Evolutionary conservation across 2,888 invertebrate species (phyloP).

Genomic region (Amphipyra tragopoginis): DNA sequence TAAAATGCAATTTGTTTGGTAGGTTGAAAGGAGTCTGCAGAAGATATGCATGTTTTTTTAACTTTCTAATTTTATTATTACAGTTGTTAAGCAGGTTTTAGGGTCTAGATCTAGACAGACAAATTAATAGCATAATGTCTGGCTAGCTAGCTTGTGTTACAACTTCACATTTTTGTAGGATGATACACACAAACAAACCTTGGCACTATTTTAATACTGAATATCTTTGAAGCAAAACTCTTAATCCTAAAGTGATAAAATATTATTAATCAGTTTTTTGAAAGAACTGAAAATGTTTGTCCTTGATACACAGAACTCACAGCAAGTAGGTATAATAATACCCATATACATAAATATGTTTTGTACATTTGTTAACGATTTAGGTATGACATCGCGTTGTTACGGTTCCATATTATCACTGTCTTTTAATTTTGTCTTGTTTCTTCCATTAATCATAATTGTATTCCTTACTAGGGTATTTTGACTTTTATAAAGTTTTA

Average conservation of each 20-base stretch:
- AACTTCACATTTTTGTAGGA: constrained; percentile 33
- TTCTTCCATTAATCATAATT: too few species aligned
- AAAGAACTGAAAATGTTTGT: neutral
- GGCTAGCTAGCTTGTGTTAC: constrained; percentile 30
- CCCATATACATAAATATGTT: too few species aligned
- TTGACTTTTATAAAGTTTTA: too few species aligned
- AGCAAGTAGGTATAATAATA: too few species aligned
- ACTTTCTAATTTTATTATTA: constrained; percentile 87
- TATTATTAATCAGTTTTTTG: constrained; percentile 6
- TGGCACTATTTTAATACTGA: constrained; percentile 50
- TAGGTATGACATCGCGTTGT: too few species aligned
- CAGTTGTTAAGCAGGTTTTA: constrained; percentile 84
- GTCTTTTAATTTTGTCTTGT: too few species aligned
- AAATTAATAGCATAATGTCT: constrained; percentile 64
- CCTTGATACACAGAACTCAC: neutral
- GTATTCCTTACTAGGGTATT: too few species aligned
- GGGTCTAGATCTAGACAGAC: constrained; percentile 76
- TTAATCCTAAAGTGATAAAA: constrained; percentile 22
- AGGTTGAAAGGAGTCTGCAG: constrained; percentile 85
- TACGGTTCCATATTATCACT: too few species aligned
- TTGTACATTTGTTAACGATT: too few species aligned
- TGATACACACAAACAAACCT: constrained; percentile 36
- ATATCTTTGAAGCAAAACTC: constrained; percentile 19
- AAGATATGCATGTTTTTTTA: constrained; percentile 80
- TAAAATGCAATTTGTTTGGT: constrained; percentile 87